Evolutionary conservation across 2,888 invertebrate species (phyloP).

Genomic region (Automeris io): DNA sequence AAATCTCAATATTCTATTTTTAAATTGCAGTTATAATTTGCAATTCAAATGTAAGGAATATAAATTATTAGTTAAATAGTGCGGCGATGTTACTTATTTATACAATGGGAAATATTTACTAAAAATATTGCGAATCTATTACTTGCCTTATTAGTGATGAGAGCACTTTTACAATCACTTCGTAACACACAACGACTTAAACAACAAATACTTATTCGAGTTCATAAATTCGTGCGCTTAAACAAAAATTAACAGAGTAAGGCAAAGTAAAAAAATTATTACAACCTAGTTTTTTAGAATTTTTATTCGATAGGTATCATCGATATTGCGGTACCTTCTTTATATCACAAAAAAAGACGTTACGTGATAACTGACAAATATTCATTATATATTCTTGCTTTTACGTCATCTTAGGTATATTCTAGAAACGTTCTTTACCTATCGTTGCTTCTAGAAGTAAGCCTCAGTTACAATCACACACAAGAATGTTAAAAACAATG

Average conservation of each 20-base stretch:
- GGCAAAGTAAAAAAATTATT: constrained; percentile 42
- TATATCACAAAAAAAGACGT: not conserved
- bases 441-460: not conserved
- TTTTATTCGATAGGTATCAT: constrained; percentile 17
- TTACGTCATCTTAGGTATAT: no score
- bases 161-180: constrained; percentile 18
- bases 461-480: not conserved
- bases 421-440: not conserved
- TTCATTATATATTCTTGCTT: no score
- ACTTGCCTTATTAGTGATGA: not conserved
- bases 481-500: not conserved
- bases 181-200: constrained; percentile 40
- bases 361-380: no score
- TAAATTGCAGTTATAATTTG: no score
- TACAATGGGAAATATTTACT: no score
- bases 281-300: constrained; percentile 48
- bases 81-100: no score
- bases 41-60: no score
- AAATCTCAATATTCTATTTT: no score
- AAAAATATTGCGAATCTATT: not conserved
- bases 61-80: no score
- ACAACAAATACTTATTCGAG: constrained; percentile 38
- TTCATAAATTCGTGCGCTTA: constrained; percentile 71
- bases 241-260: constrained; percentile 47
- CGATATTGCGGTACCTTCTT: constrained; percentile 11